Base-by-base conservation (phyloP, 2,888 invertebrate genomes). In the Ophioninae sp. region DNA sequence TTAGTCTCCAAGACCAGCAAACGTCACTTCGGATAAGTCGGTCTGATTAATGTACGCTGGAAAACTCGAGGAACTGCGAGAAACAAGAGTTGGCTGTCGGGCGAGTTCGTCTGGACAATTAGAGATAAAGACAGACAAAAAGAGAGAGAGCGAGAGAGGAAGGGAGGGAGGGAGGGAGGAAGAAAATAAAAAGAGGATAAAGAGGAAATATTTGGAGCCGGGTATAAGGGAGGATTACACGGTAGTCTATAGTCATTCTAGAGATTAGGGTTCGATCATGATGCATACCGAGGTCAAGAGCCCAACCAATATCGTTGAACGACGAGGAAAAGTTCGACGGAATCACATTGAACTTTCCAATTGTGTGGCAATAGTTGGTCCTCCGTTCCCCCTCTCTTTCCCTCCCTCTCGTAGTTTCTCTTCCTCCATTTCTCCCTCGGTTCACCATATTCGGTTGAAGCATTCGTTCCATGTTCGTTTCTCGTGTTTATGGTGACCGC, bases 31-130 rank as follows among this genome's bases (percentile, higher is more conserved):
- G 73, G 79, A 79, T 84, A 82, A 82, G 82, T 84, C 79, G 59
- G 39, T 59, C 73, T 84, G 82, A 82, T 84, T 84, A 84, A 84
- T 82, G 81, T 82, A 74, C 76, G 74, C 73, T 75, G 69, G 74
- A 78, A 74, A 71, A 81, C 79, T 76, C 64, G 79, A 69, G 82
- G 79, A 79, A 84, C 82, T 79, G 75, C 79, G 79, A n/a, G 59
- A 76, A 79, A 79, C 81, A 67, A 74, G 17, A 61, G 74, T 39
- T 74, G 73, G 67, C 30, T 67, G 61, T 17, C 39, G 73, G 68
- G 74, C 59, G 73, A 73, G 58, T 39, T 17, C 37, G 8, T 51
- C 37, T 22, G 61, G 67, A 61, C 22, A 68, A 59, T 61, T 17
- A 41, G 56, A 59, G 22, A 63, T 6, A 68, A 39, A 51, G 41